phyloP scores from a whole-genome alignment of 2,888 invertebrate species.

The Sesamia inferens region DNA sequence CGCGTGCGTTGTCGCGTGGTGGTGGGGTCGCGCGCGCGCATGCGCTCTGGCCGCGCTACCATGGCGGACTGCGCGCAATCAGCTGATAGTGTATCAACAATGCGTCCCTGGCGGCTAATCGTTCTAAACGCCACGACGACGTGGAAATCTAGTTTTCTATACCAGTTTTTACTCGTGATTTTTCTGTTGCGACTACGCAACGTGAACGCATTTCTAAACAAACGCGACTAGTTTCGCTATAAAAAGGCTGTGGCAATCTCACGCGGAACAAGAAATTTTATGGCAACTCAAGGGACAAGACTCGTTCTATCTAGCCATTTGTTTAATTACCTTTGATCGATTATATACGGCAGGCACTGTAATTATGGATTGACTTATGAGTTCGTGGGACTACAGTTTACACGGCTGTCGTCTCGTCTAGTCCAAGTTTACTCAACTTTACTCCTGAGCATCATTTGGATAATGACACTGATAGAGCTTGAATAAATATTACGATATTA shows the following conservation, averaged over 20 bases:
- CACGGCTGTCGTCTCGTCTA: slow-evolving; percentile 57
- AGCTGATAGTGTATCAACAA: slow-evolving; percentile 89
- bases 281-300: slow-evolving; percentile 68
- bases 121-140: slow-evolving; percentile 83
- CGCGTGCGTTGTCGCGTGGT: slow-evolving; percentile 67
- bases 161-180: slow-evolving; percentile 79
- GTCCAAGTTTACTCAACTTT: slow-evolving; percentile 62
- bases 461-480: slow-evolving; percentile 45
- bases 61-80: slow-evolving; percentile 87
- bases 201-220: slow-evolving; percentile 77
- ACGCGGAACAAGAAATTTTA: slow-evolving; percentile 83
- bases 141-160: slow-evolving; percentile 87
- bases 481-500: slow-evolving; percentile 48
- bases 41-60: slow-evolving; percentile 85
- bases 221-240: slow-evolving; percentile 76
- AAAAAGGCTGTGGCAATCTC: slow-evolving; percentile 81
- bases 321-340: slow-evolving; percentile 83
- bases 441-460: slow-evolving; percentile 39
- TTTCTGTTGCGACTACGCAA: slow-evolving; percentile 72
- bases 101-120: slow-evolving; percentile 84
- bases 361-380: slow-evolving; percentile 69
- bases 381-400: slow-evolving; percentile 56
- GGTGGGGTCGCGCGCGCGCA: slow-evolving; percentile 75
- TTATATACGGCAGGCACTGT: slow-evolving; percentile 72
- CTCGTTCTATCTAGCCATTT: slow-evolving; percentile 73